Percentiles rank a stretch among this genome's conserved stretches.
Conservation (phyloP, 2,113 vertebrate species). For the Seriola rivoliana region DNA sequence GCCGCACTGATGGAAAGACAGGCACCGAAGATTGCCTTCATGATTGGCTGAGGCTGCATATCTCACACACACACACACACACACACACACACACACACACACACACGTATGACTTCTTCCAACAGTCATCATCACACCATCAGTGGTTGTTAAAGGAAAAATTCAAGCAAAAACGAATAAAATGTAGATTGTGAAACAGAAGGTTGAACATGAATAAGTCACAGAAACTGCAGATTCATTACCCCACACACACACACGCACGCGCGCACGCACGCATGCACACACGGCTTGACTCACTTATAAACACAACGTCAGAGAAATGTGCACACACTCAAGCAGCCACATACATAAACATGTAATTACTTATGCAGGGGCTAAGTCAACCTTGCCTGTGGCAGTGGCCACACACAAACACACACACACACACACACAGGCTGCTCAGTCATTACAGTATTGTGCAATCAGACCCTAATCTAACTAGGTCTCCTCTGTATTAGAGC, state of each 20-base stretch:
- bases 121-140: constrained; percentile 14
- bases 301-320: not conserved
- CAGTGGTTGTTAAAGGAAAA: constrained; percentile 38
- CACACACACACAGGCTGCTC: not conserved
- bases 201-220: constrained; percentile 32
- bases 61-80: constrained; percentile 8
- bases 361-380: not conserved
- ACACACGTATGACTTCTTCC: not conserved
- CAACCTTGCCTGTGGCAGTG: not conserved
- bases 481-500: too few relatives aligned
- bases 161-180: constrained; percentile 32
- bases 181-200: constrained; percentile 39
- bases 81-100: constrained; percentile 6
- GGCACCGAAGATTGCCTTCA: constrained; percentile 26
- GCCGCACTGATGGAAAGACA: constrained; percentile 49
- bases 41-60: constrained; percentile 40
- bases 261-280: not conserved
- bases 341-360: constrained; percentile 41
- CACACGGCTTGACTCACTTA: not conserved
- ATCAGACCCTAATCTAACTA: too few relatives aligned
- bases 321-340: constrained; percentile 16
- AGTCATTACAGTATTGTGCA: too few relatives aligned
- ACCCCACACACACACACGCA: constrained; percentile 2
- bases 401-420: not conserved
- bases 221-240: constrained; percentile 24